These are phyloP conservation scores for Thamnaconus septentrionalis DNA, from an alignment of 2,113 vertebrate species.

Conservation along the genomic window DNA sequence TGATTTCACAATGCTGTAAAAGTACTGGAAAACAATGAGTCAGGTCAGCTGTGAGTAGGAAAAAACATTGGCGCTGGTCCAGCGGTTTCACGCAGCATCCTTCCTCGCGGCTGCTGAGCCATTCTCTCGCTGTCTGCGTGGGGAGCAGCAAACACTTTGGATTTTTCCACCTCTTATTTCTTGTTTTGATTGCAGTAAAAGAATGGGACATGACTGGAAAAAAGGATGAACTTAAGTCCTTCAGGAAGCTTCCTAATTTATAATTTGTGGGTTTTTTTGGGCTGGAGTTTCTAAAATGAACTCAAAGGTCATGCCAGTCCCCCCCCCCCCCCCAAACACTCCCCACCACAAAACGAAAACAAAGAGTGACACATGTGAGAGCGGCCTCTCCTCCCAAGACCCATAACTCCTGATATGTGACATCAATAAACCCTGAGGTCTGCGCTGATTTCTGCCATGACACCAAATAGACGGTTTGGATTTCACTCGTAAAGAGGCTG, in stretches of 20 bases:
- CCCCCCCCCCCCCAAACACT: no score
- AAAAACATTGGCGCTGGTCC: slow-evolving; percentile 42
- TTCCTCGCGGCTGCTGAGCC: slow-evolving; percentile 19
- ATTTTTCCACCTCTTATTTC: no score
- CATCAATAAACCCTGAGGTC: neutral
- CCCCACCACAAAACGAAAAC: neutral
- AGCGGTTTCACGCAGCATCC: slow-evolving; percentile 41
- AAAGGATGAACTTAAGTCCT: no score
- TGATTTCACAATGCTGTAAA: slow-evolving; percentile 44
- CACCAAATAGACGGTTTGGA: no score
- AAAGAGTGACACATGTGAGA: neutral
- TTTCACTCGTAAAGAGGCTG: no score
- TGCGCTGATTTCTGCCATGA: neutral
- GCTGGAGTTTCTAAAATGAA: no score
- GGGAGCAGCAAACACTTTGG: neutral
- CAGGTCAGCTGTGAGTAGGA: slow-evolving; percentile 60
- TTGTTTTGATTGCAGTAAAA: no score
- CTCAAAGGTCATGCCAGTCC: neutral
- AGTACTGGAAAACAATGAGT: slow-evolving; percentile 34
- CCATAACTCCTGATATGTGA: no score
- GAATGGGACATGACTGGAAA: no score
- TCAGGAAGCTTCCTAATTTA: no score
- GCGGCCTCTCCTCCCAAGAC: no score
- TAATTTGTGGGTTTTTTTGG: no score
- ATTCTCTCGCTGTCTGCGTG: neutral